Evolutionary conservation across 1,140 invertebrate genomes (phyloP).

Genomic region (Saccostrea cuccullata): DNA sequence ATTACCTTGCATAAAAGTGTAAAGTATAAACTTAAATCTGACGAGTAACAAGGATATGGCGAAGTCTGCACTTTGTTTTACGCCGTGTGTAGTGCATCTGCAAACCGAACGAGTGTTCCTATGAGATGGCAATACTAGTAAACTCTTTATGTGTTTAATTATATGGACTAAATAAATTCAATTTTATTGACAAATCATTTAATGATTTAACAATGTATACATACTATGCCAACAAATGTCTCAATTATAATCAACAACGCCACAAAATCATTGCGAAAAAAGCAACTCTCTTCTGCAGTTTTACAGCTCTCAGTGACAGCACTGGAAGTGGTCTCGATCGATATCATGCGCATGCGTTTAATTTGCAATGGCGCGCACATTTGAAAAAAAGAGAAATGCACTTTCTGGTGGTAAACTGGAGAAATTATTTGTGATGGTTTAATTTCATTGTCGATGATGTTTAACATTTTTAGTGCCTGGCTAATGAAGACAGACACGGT

Average conservation of each 20-base stretch:
- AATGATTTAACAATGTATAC: neutral
- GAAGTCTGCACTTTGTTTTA: constrained; percentile 24
- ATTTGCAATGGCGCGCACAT: constrained; percentile 37
- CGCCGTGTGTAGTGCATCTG: neutral
- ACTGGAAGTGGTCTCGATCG: constrained; percentile 5
- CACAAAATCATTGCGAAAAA: constrained; percentile 1
- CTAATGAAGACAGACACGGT: constrained; percentile 35
- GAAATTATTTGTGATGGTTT: constrained; percentile 5
- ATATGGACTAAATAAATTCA: neutral
- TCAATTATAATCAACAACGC: neutral
- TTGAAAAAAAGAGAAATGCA: constrained; percentile 32
- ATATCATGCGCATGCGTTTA: constrained; percentile 43
- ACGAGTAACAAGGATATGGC: neutral
- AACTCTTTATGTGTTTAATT: neutral
- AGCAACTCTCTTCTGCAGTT: neutral
- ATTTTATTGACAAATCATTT: neutral
- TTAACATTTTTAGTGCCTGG: neutral
- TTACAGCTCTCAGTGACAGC: neutral
- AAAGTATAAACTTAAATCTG: neutral
- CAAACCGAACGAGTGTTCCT: neutral
- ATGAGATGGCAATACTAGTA: neutral
- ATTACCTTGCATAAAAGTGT: neutral
- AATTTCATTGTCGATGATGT: constrained; percentile 17
- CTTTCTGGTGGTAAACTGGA: neutral
- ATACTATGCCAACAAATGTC: neutral